Evolutionary conservation across 1,140 invertebrate genomes (phyloP).

Genomic region (Elysia chlorotica): DNA sequence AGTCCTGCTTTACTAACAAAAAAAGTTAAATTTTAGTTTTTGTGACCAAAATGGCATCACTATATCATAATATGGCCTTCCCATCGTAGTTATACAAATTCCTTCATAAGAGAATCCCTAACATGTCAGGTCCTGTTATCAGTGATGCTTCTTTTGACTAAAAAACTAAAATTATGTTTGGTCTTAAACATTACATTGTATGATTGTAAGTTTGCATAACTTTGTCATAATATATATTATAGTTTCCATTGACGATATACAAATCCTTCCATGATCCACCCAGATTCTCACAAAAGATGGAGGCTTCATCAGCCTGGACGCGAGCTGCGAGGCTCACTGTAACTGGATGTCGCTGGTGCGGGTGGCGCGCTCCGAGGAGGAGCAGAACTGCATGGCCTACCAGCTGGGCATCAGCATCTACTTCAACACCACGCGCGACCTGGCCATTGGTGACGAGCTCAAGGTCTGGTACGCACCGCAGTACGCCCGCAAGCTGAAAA

Average conservation of each 20-base stretch:
- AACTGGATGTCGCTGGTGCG: slow-evolving; percentile 59
- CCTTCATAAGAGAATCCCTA: no score
- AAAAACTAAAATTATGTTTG: no score
- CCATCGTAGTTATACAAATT: no score
- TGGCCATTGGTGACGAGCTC: slow-evolving; percentile 42
- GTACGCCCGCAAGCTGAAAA: slow-evolving; percentile 56
- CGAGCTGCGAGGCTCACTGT: slow-evolving; percentile 56
- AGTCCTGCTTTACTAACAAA: no score
- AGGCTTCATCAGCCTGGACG: slow-evolving; percentile 49
- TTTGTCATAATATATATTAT: neutral
- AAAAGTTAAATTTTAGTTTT: no score
- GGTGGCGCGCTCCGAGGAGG: slow-evolving; percentile 33
- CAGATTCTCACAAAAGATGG: slow-evolving; percentile 54
- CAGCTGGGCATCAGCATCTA: slow-evolving; percentile 54
- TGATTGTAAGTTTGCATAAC: neutral
- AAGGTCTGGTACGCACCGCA: slow-evolving; percentile 57
- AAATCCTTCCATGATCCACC: no score
- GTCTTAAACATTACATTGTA: no score
- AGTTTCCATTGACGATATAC: neutral
- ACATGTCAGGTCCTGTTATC: no score
- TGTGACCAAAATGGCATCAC: no score
- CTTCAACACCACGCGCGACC: slow-evolving; percentile 50
- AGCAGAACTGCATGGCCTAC: slow-evolving; percentile 59
- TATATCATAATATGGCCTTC: no score
- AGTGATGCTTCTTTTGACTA: no score